Percentiles rank a stretch among this genome's conserved stretches.
These are phyloP conservation scores for Chrysolina americana DNA, from an alignment of 2,888 invertebrate genomes.

Conservation along the genomic window DNA sequence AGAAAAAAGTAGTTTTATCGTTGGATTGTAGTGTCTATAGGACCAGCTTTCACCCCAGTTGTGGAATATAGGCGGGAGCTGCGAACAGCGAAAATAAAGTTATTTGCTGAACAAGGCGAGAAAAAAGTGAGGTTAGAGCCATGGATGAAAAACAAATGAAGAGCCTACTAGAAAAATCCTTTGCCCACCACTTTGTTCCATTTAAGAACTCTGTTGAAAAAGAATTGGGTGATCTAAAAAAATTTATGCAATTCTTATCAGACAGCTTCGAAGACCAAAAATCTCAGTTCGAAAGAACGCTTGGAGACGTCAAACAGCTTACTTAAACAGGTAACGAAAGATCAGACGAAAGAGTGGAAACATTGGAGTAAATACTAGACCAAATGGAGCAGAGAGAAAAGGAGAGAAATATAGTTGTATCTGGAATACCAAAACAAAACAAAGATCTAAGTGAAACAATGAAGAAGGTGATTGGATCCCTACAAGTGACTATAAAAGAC, in stretches of 20 bases:
- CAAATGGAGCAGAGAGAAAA: constrained; percentile 22
- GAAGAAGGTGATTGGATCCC: constrained; percentile 10
- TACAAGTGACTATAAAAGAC: constrained; percentile 7
- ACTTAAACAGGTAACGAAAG: neutral
- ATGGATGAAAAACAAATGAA: too few relatives aligned
- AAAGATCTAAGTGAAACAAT: constrained; percentile 9
- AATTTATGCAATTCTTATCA: neutral
- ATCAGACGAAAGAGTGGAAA: neutral
- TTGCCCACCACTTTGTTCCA: neutral
- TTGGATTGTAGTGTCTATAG: neutral
- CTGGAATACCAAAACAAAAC: too few relatives aligned
- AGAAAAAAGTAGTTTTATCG: neutral
- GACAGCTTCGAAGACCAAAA: too few relatives aligned
- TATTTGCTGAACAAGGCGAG: too few relatives aligned
- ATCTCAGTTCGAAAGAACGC: too few relatives aligned
- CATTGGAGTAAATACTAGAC: constrained; percentile 14
- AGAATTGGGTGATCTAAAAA: constrained; percentile 2
- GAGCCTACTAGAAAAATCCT: constrained; percentile 8
- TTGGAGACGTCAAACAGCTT: neutral
- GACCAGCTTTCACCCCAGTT: constrained; percentile 5
- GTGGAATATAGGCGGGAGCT: neutral
- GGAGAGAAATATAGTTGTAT: constrained; percentile 21
- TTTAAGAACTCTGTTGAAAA: constrained; percentile 7
- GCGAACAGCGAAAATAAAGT: too few relatives aligned
- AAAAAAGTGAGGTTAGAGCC: too few relatives aligned